Base-by-base conservation (phyloP, 2,113 vertebrate species). In the Carassius carassius region DNA sequence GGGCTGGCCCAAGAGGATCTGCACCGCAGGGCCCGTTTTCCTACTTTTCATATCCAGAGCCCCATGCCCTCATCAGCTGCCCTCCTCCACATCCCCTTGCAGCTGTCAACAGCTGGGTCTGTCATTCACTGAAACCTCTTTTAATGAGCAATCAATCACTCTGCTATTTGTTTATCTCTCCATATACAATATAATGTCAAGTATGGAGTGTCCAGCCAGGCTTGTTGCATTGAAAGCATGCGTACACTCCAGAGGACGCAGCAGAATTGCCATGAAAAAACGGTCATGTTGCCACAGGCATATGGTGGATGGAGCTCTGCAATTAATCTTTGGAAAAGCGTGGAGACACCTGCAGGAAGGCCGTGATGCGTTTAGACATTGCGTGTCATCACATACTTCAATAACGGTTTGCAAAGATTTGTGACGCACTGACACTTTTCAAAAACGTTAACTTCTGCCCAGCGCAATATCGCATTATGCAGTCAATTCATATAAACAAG, bases 301-400 rank as follows among this genome's bases (percentile, higher is more conserved):
- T 51, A 58, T 5, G 2, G n/a, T 79, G 58, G n/a, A 47, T 47
- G 16, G 35, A 79, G 58, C 58, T 47, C 58, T 63, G 35, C 76
- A 60, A 78, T 44, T 78, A 76, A 62, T 62, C 58, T 78, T 25
- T 65, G 78, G n/a, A 79, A 47, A 79, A 17, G 87, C 89, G 86
- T 88, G 90, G 92, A 91, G 92, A 90, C 89, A 89, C 90, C 88
- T 87, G 7, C 35, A 47, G 72, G 21, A 49, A 17, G 88, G 82
- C 86, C 86, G 47, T 47, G 51, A 63, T 51, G 65, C n/a, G 86
- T 90, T 91, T 89, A 86, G 86, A 91, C 90, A 21, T 87, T 47
- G 88, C 87, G 85, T 91, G 92, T 93, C 92, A 93, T 92, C 90
- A 92, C 91, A 86, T 86, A 91, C 88, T 91, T 88, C 87, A 88